These are phyloP conservation scores for Teleopsis dalmanni DNA, from an alignment of 1,140 invertebrate species.

Conservation along the genomic window DNA sequence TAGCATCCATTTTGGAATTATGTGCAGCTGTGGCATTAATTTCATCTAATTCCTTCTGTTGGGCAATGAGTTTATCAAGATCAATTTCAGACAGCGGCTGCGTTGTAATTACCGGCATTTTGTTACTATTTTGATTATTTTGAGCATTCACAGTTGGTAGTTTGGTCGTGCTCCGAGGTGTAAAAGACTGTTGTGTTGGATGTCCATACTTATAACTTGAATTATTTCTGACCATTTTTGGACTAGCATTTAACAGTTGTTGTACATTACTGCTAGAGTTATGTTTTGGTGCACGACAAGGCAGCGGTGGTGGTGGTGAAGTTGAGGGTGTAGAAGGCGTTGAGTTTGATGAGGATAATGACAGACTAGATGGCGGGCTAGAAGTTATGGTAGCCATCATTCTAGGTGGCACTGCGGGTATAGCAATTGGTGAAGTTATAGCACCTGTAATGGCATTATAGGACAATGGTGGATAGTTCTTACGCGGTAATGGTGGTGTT, in stretches of 20 bases:
- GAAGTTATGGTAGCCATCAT: slow-evolving; percentile 27
- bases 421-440: slow-evolving; percentile 21
- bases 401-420: slow-evolving; percentile 21
- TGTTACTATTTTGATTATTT: neutral
- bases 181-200: too few relatives aligned
- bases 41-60: slow-evolving; percentile 34
- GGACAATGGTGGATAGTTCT: slow-evolving; percentile 28
- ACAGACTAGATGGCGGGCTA: slow-evolving; percentile 33
- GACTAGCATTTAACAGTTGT: slow-evolving; percentile 4
- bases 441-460: slow-evolving; percentile 33
- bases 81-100: slow-evolving; percentile 15
- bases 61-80: slow-evolving; percentile 31
- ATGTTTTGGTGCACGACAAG: slow-evolving; percentile 29
- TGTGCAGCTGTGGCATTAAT: slow-evolving; percentile 27
- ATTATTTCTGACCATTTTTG: neutral
- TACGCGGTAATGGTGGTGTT: slow-evolving; percentile 33
- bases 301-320: slow-evolving; percentile 32
- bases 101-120: neutral
- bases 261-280: slow-evolving; percentile 7
- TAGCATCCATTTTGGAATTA: slow-evolving; percentile 33
- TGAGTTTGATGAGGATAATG: slow-evolving; percentile 32
- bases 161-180: neutral
- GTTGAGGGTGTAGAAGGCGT: slow-evolving; percentile 35
- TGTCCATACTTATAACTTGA: neutral
- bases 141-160: neutral